These are phyloP conservation scores for Clanis bilineata DNA, from an alignment of 2,888 invertebrate species.

Conservation along the genomic window DNA sequence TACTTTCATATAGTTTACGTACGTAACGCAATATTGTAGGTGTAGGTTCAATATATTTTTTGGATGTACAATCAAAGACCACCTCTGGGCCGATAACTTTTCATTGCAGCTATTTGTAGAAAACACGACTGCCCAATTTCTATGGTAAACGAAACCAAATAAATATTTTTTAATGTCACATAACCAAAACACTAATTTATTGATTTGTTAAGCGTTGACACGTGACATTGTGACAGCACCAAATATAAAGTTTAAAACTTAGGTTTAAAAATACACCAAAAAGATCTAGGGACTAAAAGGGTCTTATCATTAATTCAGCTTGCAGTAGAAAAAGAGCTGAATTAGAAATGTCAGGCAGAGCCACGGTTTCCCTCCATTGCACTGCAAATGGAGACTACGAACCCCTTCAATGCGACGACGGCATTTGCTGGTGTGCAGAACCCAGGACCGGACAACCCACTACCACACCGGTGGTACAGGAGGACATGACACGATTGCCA, in stretches of 20 bases:
- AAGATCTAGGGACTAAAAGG: too few species aligned
- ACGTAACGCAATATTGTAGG: background rate
- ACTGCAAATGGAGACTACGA: slow-evolving; percentile 85
- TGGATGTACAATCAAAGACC: background rate
- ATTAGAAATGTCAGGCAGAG: slow-evolving; percentile 67
- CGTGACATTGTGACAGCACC: background rate
- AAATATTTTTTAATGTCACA: background rate
- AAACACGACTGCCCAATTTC: background rate
- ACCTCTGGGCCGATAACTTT: background rate
- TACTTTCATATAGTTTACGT: background rate
- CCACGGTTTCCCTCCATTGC: slow-evolving; percentile 84
- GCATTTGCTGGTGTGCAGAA: slow-evolving; percentile 87
- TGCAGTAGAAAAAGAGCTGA: slow-evolving; percentile 84
- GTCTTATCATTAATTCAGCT: slow-evolving; percentile 56
- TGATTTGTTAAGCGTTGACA: background rate
- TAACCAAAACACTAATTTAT: background rate
- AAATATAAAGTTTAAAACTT: background rate
- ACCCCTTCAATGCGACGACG: slow-evolving; percentile 85
- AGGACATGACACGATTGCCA: slow-evolving; percentile 81
- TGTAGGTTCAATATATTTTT: too few species aligned
- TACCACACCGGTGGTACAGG: slow-evolving; percentile 79
- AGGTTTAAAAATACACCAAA: background rate
- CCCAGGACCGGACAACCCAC: slow-evolving; percentile 82
- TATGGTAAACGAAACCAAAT: background rate
- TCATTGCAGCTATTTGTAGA: background rate